Evolutionary conservation across 2,113 vertebrate genomes (phyloP).

Genomic region (Lota lota): DNA sequence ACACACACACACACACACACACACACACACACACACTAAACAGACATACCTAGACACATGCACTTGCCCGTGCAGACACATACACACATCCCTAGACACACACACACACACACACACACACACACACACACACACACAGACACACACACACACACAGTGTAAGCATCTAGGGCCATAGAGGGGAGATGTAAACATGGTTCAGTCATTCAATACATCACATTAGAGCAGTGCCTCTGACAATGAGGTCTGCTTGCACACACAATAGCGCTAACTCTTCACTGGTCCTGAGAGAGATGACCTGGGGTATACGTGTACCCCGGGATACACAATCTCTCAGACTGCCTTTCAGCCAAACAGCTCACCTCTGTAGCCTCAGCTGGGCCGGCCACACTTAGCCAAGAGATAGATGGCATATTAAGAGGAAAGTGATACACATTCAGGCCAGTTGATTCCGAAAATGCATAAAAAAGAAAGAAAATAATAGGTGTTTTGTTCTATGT

Average conservation of each 20-base stretch:
- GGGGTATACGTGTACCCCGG: slow-evolving; percentile 55
- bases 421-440: too few relatives aligned
- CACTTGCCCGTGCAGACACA: background rate
- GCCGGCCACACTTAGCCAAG: background rate
- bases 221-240: slow-evolving; percentile 69
- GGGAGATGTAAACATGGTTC: slow-evolving; percentile 74
- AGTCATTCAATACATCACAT: slow-evolving; percentile 72
- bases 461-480: too few relatives aligned
- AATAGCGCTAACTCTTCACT: slow-evolving; percentile 45
- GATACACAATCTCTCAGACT: slow-evolving; percentile 71
- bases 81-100: slow-evolving; percentile 3
- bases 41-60: background rate
- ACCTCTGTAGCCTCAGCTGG: slow-evolving; percentile 54
- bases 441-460: too few relatives aligned
- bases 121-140: background rate
- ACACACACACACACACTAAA: background rate
- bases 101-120: slow-evolving; percentile 1
- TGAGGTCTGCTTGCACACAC: slow-evolving; percentile 60
- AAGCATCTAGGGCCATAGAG: slow-evolving; percentile 50
- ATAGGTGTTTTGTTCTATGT: too few relatives aligned
- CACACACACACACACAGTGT: background rate
- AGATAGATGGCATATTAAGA: background rate
- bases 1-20: background rate
- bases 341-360: slow-evolving; percentile 71
- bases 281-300: slow-evolving; percentile 42